phyloP scores from a whole-genome alignment of 1,140 invertebrate species.

The Lerema accius region DNA sequence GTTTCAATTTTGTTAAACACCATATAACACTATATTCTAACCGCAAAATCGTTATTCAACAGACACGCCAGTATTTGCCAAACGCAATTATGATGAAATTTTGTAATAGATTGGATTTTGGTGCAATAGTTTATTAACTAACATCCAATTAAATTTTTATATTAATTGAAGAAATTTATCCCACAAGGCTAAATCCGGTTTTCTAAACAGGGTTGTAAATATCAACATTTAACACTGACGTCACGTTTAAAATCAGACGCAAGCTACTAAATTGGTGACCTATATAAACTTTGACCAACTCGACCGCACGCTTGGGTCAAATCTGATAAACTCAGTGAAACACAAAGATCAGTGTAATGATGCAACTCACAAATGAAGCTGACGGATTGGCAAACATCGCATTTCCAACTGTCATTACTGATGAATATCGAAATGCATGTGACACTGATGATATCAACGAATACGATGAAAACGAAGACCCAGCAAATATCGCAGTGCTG shows the following conservation, averaged over 20 bases:
- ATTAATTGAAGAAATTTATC: no score
- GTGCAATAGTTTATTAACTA: neutral
- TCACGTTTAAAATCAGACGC: no score
- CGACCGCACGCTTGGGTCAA: neutral
- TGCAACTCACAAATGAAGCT: conserved; percentile 21
- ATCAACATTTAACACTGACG: no score
- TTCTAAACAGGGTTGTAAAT: no score
- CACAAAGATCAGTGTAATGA: conserved; percentile 19
- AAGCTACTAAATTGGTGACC: no score
- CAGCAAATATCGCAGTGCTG: conserved; percentile 14
- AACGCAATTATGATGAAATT: conserved; percentile 1
- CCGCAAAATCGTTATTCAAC: conserved; percentile 2
- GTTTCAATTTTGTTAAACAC: conserved; percentile 1
- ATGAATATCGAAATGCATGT: conserved; percentile 28
- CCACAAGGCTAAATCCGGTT: no score
- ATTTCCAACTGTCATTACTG: conserved; percentile 12
- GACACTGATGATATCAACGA: conserved; percentile 24
- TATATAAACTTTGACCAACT: no score
- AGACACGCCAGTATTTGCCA: neutral
- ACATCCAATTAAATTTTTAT: no score
- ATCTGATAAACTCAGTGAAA: conserved; percentile 11
- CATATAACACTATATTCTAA: neutral
- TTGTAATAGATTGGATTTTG: neutral
- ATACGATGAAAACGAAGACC: conserved; percentile 22
- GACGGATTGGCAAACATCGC: conserved; percentile 22